phyloP scores from a whole-genome alignment of 1,140 invertebrate species.

The Lineus longissimus region DNA sequence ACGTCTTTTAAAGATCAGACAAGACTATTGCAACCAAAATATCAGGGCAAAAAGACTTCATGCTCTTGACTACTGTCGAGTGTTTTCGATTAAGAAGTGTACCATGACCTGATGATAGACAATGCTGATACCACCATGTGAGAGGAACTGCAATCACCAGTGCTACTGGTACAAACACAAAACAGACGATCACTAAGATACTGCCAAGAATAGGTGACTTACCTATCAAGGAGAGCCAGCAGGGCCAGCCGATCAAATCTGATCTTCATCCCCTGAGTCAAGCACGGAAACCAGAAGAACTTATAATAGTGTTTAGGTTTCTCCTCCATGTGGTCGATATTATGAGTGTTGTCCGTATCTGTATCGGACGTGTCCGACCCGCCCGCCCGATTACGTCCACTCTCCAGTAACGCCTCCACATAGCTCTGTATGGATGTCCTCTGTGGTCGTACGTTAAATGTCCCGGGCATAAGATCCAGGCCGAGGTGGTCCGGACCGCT shows the following conservation, averaged over 20 bases:
- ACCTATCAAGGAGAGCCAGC: conserved; percentile 82
- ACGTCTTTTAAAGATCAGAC: no score
- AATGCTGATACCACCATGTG: no score
- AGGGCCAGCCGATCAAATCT: conserved; percentile 88
- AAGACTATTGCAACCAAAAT: no score
- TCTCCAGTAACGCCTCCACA: conserved; percentile 30
- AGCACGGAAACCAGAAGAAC: conserved; percentile 67
- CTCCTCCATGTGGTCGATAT: conserved; percentile 49
- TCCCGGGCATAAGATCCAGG: conserved; percentile 15
- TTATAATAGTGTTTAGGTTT: conserved; percentile 77
- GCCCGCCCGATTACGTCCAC: conserved; percentile 21
- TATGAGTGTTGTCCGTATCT: conserved; percentile 38
- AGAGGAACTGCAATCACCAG: no score
- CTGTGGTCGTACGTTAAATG: conserved; percentile 7
- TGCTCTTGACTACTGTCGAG: no score
- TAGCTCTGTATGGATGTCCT: conserved; percentile 28
- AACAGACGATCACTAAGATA: no score
- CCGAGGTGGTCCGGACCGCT: conserved; percentile 23
- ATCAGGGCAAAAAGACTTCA: no score
- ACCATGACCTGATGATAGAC: no score
- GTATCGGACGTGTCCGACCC: conserved; percentile 25
- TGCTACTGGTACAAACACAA: no score
- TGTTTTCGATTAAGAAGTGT: no score
- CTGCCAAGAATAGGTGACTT: conserved; percentile 17
- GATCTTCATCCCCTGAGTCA: conserved; percentile 60